These are phyloP conservation scores for Brachionus calyciflorus DNA, from an alignment of 1,140 invertebrate species.

Conservation along the genomic window DNA sequence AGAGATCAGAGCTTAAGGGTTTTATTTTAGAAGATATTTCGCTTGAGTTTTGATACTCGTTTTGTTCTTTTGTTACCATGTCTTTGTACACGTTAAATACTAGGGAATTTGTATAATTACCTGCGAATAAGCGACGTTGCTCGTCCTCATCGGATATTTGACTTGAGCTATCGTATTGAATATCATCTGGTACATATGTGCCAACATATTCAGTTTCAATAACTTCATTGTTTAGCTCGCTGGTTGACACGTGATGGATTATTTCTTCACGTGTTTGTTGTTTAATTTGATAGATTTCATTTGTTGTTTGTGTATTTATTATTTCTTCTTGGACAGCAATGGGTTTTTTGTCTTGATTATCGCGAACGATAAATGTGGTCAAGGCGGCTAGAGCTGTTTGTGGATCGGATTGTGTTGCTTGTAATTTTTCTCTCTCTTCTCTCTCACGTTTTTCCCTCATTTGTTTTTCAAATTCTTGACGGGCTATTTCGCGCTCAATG, in stretches of 20 bases:
- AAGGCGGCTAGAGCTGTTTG: neutral
- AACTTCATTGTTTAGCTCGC: neutral
- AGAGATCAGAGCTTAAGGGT: neutral
- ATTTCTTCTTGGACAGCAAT: neutral
- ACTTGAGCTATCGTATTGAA: neutral
- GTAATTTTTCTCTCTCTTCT: conserved; percentile 11
- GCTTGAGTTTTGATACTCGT: neutral
- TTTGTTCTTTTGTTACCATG: neutral
- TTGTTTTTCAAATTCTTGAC: neutral
- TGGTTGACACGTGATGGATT: neutral
- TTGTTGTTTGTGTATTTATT: neutral
- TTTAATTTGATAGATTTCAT: neutral
- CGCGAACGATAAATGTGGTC: neutral
- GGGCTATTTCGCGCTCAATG: conserved; percentile 4
- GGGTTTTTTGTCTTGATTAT: neutral
- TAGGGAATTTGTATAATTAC: conserved; percentile 38
- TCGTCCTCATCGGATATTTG: conserved; percentile 19
- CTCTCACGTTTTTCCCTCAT: conserved; percentile 10
- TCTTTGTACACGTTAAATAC: conserved; percentile 30
- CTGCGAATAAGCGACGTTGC: neutral
- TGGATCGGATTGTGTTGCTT: neutral
- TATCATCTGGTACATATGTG: neutral
- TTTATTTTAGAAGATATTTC: neutral
- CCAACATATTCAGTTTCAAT: neutral
- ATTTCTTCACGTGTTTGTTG: neutral